Conservation (phyloP, 2,797 vertebrate species). For the Malurus leucopterus region DNA sequence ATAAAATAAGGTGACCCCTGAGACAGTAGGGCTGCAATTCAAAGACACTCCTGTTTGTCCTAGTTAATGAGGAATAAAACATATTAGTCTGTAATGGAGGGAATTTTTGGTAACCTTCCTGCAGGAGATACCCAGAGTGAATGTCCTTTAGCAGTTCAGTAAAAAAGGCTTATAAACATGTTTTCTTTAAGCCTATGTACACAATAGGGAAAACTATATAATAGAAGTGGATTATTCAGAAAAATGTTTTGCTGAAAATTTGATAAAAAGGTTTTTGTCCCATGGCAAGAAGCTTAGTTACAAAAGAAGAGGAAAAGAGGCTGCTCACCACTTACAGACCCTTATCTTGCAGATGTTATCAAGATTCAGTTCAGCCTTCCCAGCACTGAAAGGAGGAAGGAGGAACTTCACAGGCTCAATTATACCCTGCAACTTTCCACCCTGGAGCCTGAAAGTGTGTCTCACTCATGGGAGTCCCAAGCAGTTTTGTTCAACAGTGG, state of each 20-base stretch:
- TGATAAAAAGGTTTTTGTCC: conserved; percentile 30
- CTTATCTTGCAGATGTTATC: background rate
- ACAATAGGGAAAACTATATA: conserved; percentile 12
- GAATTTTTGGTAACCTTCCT: conserved; percentile 47
- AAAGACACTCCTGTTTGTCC: conserved; percentile 30
- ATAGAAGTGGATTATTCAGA: conserved; percentile 32
- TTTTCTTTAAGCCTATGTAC: conserved; percentile 10
- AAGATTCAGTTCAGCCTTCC: background rate
- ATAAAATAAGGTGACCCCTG: conserved; percentile 25
- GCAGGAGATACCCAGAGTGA: background rate
- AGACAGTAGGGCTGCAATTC: conserved; percentile 1
- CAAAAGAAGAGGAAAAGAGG: background rate
- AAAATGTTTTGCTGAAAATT: conserved; percentile 37
- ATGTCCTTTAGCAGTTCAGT: conserved; percentile 12
- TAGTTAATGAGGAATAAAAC: conserved; percentile 45
- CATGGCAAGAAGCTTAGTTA: conserved; percentile 9
- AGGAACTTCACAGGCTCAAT: background rate
- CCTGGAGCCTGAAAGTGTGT: background rate
- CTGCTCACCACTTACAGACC: background rate
- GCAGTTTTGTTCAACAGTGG: background rate
- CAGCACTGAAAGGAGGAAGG: background rate
- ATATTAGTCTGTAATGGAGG: background rate
- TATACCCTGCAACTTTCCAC: background rate
- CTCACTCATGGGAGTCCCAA: accelerated
- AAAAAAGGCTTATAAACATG: background rate